phyloP scores from a whole-genome alignment of 2,797 vertebrate genomes.

The Urosaurus nigricauda region DNA sequence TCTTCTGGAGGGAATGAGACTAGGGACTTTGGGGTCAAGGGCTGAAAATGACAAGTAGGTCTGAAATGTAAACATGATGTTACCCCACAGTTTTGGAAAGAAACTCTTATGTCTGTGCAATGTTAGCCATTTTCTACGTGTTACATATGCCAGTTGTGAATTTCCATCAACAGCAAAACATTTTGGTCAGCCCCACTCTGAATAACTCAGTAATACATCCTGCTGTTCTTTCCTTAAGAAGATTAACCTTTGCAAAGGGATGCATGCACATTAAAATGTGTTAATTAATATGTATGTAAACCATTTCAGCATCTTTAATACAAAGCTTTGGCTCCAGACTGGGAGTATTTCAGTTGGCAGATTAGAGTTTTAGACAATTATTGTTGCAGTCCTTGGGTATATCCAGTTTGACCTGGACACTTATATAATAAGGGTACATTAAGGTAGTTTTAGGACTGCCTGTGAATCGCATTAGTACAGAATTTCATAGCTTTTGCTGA shows the following conservation, averaged over 20 bases:
- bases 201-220: background rate
- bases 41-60: background rate
- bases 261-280: background rate
- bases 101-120: background rate
- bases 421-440: background rate
- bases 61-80: background rate
- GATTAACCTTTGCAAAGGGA: background rate
- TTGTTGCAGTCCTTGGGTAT: background rate
- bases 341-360: background rate
- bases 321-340: background rate
- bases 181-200: background rate
- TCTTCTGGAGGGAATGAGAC: no score
- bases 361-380: background rate
- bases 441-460: background rate
- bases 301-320: background rate
- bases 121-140: background rate
- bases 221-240: background rate
- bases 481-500: background rate
- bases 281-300: background rate
- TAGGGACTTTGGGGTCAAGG: background rate
- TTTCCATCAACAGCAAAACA: background rate
- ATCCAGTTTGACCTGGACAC: background rate
- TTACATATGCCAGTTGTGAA: background rate
- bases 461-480: background rate
- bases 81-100: background rate